A percentile compares a stretch with the other conserved stretches of the same genome.
Conservation (phyloP, 2,113 vertebrate genomes). For the Lophura nycthemera region DNA sequence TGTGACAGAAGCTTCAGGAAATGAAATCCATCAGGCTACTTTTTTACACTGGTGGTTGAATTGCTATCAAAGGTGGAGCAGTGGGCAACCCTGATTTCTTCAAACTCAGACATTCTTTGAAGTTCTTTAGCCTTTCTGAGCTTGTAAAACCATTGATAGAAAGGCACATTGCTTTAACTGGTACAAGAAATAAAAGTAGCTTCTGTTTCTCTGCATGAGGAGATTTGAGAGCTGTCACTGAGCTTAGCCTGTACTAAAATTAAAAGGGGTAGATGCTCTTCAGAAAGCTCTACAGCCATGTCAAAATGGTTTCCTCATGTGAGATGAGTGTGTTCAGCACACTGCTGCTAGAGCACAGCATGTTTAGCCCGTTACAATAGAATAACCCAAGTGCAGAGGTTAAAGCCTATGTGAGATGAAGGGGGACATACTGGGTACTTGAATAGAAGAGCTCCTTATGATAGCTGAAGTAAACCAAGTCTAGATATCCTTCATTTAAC, state of each 20-base stretch:
- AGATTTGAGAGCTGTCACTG: neutral
- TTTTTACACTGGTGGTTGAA: neutral
- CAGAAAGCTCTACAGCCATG: neutral
- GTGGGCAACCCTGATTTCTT: neutral
- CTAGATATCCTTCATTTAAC: neutral
- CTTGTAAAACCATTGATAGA: neutral
- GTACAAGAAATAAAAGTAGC: neutral
- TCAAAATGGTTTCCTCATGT: neutral
- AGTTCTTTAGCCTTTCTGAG: neutral
- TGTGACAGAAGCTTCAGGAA: neutral
- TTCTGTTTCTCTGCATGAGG: neutral
- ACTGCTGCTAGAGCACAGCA: neutral
- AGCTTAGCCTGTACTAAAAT: neutral
- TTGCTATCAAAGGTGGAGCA: neutral
- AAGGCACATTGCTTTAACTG: neutral
- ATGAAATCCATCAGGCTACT: neutral
- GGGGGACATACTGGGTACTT: neutral
- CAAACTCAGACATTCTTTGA: neutral
- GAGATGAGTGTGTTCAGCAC: neutral
- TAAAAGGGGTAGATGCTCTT: neutral
- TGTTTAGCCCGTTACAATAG: neutral
- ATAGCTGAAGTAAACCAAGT: neutral
- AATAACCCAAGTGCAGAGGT: neutral
- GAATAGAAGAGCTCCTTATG: neutral
- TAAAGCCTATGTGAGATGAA: neutral